Percentiles rank a stretch among this genome's conserved stretches.
Conservation (phyloP, 2,113 vertebrate genomes). For the Etheostoma spectabile region DNA sequence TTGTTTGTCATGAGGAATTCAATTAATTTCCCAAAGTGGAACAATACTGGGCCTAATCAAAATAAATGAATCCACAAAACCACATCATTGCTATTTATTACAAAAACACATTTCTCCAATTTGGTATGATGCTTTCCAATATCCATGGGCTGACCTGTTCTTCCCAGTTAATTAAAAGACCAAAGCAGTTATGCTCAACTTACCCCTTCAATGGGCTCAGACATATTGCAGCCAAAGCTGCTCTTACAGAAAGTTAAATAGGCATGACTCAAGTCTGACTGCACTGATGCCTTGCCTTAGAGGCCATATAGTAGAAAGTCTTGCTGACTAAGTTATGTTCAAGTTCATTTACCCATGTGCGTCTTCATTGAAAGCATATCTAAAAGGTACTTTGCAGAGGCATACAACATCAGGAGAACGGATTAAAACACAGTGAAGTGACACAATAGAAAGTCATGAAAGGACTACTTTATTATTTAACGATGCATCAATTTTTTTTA, state of each 20-base stretch:
- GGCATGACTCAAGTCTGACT: slow-evolving; percentile 7
- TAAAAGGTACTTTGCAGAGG: neutral
- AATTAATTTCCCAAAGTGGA: slow-evolving; percentile 80
- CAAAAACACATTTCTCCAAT: slow-evolving; percentile 70
- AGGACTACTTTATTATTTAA: neutral
- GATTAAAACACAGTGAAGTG: neutral
- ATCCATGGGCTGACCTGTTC: slow-evolving; percentile 61
- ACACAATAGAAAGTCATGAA: neutral
- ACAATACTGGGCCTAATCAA: slow-evolving; percentile 77
- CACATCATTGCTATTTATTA: slow-evolving; percentile 77
- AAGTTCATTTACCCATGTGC: neutral
- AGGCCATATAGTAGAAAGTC: slow-evolving; percentile 6
- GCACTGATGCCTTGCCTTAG: neutral
- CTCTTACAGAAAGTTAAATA: slow-evolving; percentile 37
- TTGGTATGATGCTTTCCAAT: slow-evolving; percentile 57
- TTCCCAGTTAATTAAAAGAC: slow-evolving; percentile 65
- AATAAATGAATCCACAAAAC: slow-evolving; percentile 80
- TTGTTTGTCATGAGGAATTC: slow-evolving; percentile 70
- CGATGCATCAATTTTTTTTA: neutral
- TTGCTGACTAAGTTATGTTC: slow-evolving; percentile 1
- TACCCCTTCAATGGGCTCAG: slow-evolving; percentile 31
- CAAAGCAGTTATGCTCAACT: slow-evolving; percentile 39
- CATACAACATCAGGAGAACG: neutral
- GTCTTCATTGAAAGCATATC: neutral
- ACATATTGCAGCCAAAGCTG: slow-evolving; percentile 24